Evolutionary conservation across 2,888 invertebrate genomes (phyloP).

Genomic region (Phragmatobia fuliginosa): DNA sequence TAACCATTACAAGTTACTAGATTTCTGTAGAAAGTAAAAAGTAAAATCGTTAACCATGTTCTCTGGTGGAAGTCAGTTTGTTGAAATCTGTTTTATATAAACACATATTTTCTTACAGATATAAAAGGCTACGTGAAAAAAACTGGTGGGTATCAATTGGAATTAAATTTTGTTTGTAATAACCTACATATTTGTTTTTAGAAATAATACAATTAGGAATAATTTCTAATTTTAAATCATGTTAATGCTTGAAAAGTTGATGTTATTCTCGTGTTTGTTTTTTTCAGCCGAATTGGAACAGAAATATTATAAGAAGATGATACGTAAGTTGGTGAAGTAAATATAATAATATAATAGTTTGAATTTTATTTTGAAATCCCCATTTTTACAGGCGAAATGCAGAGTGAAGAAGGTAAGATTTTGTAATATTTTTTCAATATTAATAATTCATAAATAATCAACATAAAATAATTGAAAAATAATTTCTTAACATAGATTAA

Average conservation of each 20-base stretch:
- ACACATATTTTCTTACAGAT: conserved; percentile 7
- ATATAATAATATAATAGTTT: neutral
- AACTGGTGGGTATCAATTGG: conserved; percentile 5
- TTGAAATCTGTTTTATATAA: neutral
- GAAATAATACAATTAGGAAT: too few relatives aligned
- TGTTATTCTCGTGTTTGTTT: neutral
- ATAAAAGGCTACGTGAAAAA: conserved; percentile 5
- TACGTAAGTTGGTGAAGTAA: conserved; percentile 11
- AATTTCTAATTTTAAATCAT: too few relatives aligned
- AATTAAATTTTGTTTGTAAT: neutral
- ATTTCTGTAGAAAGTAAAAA: too few relatives aligned
- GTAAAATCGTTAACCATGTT: too few relatives aligned
- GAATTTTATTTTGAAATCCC: neutral
- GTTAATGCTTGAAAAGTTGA: neutral
- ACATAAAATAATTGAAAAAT: too few relatives aligned
- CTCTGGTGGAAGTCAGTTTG: too few relatives aligned
- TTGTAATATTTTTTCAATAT: neutral
- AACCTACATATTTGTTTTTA: neutral
- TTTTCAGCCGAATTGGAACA: conserved; percentile 9
- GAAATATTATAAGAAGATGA: conserved; percentile 7
- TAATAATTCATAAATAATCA: too few relatives aligned
- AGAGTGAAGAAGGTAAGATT: conserved; percentile 16
- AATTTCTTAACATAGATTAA: neutral
- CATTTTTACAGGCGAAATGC: neutral
- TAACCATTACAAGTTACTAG: too few relatives aligned